Percentiles rank a stretch among this genome's conserved stretches.
Evolutionary conservation across 2,797 vertebrate genomes (phyloP).

Genomic region (Halcyon chelicuti): DNA sequence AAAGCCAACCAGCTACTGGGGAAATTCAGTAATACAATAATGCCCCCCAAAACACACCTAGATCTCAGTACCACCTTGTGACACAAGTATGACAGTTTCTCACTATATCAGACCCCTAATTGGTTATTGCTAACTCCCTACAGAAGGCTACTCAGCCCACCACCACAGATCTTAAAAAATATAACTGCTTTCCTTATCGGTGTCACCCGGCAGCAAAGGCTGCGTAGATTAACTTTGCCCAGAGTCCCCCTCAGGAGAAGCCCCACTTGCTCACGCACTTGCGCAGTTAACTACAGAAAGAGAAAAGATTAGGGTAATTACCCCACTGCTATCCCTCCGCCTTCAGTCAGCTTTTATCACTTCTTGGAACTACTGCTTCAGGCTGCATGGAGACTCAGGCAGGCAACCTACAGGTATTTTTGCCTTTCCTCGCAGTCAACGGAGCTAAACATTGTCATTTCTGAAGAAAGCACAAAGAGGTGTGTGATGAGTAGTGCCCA

Average conservation of each 20-base stretch:
- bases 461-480: neutral
- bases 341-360: neutral
- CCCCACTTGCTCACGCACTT: neutral
- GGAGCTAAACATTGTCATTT: neutral
- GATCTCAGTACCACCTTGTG: neutral
- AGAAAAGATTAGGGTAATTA: neutral
- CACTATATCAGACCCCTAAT: fast-evolving
- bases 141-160: neutral
- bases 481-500: neutral
- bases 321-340: neutral
- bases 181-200: neutral
- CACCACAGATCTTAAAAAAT: neutral
- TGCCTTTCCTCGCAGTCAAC: neutral
- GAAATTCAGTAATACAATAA: neutral
- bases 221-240: neutral
- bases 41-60: fast-evolving
- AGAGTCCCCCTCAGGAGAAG: neutral
- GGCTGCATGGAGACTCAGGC: neutral
- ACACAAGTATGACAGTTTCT: neutral
- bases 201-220: neutral
- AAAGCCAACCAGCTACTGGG: neutral
- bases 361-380: neutral
- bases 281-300: neutral
- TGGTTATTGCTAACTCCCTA: neutral
- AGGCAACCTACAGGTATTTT: neutral